phyloP scores from a whole-genome alignment of 2,113 vertebrate genomes.

The cattle (Bos taurus) region ARS-UCD2.0 NC_037329.1:134069501-134070000 shows the following conservation, averaged over 20 bases:
- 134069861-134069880: neutral
- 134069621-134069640: neutral
- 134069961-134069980: neutral
- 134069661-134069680: neutral
- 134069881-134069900: neutral
- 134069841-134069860: rapidly evolving
- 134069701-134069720: neutral
- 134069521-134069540: rapidly evolving
- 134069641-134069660: neutral
- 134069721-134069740: neutral
- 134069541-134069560: rapidly evolving
- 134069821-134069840: neutral
- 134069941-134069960: neutral
- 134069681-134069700: neutral
- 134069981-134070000: neutral
- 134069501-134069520: neutral
- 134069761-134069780: neutral
- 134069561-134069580: rapidly evolving
- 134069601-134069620: neutral
- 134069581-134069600: neutral
- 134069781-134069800: neutral
- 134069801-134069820: rapidly evolving
- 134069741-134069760: neutral
- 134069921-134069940: rapidly evolving
- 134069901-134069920: rapidly evolving